phyloP scores from a whole-genome alignment of 1,140 invertebrate genomes.

The Wasmannia auropunctata region DNA sequence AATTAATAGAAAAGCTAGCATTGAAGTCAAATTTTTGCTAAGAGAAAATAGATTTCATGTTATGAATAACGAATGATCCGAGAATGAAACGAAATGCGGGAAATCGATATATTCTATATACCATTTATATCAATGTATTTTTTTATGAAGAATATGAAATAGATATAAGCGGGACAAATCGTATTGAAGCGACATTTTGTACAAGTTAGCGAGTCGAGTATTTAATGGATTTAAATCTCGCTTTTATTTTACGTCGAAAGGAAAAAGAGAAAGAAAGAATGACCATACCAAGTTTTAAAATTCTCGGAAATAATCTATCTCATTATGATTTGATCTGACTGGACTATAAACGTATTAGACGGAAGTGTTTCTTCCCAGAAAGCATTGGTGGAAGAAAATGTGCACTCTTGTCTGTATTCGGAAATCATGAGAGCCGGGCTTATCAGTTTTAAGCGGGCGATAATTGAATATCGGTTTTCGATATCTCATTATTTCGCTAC shows the following conservation, averaged over 20 bases:
- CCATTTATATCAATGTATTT: neutral
- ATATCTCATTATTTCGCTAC: constrained; percentile 60
- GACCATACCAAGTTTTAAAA: neutral
- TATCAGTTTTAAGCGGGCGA: constrained; percentile 57
- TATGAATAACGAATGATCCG: neutral
- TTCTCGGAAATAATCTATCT: neutral
- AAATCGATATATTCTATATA: neutral
- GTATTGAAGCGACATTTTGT: neutral
- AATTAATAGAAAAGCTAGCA: neutral
- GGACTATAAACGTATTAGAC: neutral
- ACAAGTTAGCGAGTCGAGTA: neutral
- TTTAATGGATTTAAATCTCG: neutral
- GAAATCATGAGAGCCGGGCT: constrained; percentile 39
- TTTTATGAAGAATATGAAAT: neutral
- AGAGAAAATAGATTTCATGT: neutral
- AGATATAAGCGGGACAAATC: neutral
- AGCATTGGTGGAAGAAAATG: constrained; percentile 5
- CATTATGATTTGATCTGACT: constrained; percentile 2
- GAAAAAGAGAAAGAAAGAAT: neutral
- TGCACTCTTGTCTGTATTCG: constrained; percentile 20
- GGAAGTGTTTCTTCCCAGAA: neutral
- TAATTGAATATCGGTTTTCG: constrained; percentile 61
- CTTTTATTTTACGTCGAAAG: neutral
- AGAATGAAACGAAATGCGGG: neutral
- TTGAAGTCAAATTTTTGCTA: neutral